Base-by-base conservation (phyloP, 1,140 invertebrate genomes). In the Aphis gossypii region DNA sequence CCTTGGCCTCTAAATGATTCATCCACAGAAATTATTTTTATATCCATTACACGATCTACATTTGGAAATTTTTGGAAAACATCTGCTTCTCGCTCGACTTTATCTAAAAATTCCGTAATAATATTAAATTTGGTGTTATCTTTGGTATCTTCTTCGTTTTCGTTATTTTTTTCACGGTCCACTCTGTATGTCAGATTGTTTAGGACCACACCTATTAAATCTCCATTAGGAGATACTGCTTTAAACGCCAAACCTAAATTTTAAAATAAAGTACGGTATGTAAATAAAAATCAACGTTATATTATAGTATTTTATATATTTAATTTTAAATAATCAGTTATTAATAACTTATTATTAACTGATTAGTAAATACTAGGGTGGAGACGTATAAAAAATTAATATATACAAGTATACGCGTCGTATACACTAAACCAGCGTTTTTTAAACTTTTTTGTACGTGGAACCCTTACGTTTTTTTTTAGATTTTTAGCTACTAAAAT, bases 11-110 rank as follows among this genome's bases (percentile, higher is more conserved):
- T 95, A 96, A 96, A 97, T 7, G 95, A 95, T 5, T 95, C 95
- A 94, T 97, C 96, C 0, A 97, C 97, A 4, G 97, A 97, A 8
- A 97, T 95, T 94, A 97, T 97, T 94, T 96, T 96, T 44, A 97
- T 94, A 93, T 97, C 96, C 94, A 97, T 94, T 2, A 96, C 95
- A 3, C 95, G 95, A 87, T 97, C 95, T 83, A 96, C 95, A 14
- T 96, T 95, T 0, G 96, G 96, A 94, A 96, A 96, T 94, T 96
- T 96, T 48, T 95, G 95, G 94, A 96, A 96, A 1, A 96, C 95
- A 94, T 96, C 96, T 1, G 96, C 96, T 94, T 96, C 95, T 44
- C 95, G 95, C 84, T 96, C 96, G 48, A 97, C 95, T 82, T 96
- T 95, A n/a, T 95, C 94, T 38, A 97, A 95, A 48, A 97, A 95